Evolutionary conservation across 2,888 invertebrate species (phyloP), one percentile per base, ranked within the genome.

Genomic region (Lottia scabra): DNA sequence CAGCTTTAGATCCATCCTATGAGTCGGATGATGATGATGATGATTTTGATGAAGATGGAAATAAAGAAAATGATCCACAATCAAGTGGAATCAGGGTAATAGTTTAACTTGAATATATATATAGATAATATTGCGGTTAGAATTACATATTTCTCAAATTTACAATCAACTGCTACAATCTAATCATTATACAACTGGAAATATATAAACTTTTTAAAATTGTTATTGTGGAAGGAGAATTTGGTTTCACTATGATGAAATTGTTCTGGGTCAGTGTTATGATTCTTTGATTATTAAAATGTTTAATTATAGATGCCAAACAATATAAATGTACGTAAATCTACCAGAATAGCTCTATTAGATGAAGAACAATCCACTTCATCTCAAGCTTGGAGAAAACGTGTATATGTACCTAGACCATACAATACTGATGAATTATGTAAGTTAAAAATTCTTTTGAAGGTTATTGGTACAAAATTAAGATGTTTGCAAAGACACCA

Each of bases 341-440:
- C 84, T 1, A 77, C 70, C 43, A 74, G 84, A 30, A 78, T 84
- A 26, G 80, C 80, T 19, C 75, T 75, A 38, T 68, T 81, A 72
- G 83, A 83, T 26, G 77, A 78, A 67, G 83, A 82, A 38, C 65
- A 68, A 43, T 67, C 45, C 13, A 56, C 56, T 13, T 56, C 56
- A 23, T 67, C 72, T n/a, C 63, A 77, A 2, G 65, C 69, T 5
- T 79, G 78, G 74, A 71, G 72, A n/a, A 77, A 67, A 23, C 75
- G 79, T 46, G 72, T 73, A 15, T 84, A 84, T 68, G 75, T 75
- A 19, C 74, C 82, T 0, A 80, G 79, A 64, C 75, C 77, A 12
- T 85, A 84, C 73, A 81, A 81, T 68, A 72, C 77, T 2, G 77
- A 79, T 63, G 78, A 84, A 65, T 73, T 84, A 16, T 83, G 84